phyloP scores from a whole-genome alignment of 2,113 vertebrate genomes.

The Recurvirostra avosetta region DNA sequence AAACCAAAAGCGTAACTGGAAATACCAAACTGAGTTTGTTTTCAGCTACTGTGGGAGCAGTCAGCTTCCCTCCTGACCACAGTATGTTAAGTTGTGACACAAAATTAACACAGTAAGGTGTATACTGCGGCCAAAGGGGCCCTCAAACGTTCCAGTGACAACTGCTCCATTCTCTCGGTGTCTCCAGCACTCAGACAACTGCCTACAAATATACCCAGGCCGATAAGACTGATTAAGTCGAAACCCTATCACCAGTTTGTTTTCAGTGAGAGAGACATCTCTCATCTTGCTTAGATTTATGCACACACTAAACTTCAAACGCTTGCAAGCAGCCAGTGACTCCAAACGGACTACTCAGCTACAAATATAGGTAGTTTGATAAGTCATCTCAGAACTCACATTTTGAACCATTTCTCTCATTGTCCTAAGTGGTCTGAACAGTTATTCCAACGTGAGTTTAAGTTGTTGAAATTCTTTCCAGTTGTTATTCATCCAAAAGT shows the following conservation, averaged over 20 bases:
- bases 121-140: not conserved
- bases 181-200: not conserved
- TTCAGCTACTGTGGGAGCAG: not conserved
- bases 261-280: not conserved
- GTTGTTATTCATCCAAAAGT: not conserved
- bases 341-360: not conserved
- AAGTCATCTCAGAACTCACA: not conserved
- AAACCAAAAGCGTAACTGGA: not conserved
- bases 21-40: not conserved
- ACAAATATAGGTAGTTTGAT: not conserved
- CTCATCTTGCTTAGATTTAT: not conserved
- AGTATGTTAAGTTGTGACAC: rapidly evolving
- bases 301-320: not conserved
- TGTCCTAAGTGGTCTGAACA: not conserved
- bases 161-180: not conserved
- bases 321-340: not conserved
- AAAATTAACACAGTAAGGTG: not conserved
- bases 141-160: not conserved
- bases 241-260: not conserved
- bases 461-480: not conserved
- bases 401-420: not conserved
- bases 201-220: not conserved
- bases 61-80: not conserved
- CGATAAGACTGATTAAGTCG: not conserved
- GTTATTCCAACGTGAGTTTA: not conserved